Conservation (phyloP, 2,797 vertebrate species). For the Pygocentrus nattereri region DNA sequence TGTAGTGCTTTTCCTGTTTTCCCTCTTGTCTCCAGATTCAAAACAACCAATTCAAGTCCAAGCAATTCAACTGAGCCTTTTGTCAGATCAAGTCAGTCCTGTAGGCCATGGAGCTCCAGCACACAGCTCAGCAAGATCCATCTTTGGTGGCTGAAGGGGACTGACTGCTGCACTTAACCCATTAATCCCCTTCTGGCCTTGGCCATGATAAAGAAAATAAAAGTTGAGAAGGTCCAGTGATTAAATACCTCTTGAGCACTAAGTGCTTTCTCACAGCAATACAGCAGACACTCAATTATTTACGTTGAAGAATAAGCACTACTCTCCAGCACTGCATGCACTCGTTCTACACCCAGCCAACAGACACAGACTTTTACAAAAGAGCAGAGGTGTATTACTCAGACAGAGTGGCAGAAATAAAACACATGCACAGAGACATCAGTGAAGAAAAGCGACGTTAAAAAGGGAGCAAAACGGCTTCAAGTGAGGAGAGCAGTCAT, state of each 20-base stretch:
- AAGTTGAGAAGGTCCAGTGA: constrained; percentile 56
- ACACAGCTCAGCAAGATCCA: constrained; percentile 18
- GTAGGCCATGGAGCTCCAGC: background rate
- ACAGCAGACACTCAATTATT: constrained; percentile 62
- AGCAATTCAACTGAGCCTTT: background rate
- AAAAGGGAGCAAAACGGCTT: too few species aligned
- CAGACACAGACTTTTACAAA: constrained; percentile 27
- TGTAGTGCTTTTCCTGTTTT: background rate
- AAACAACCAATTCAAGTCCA: background rate
- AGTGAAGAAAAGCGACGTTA: background rate
- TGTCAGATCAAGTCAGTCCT: background rate
- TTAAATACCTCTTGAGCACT: constrained; percentile 65
- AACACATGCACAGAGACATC: background rate
- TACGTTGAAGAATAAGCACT: constrained; percentile 39
- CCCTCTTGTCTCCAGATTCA: background rate
- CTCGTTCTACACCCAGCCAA: constrained; percentile 32
- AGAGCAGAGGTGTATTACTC: background rate
- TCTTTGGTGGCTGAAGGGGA: background rate
- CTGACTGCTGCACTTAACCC: constrained; percentile 35
- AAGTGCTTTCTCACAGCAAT: constrained; percentile 63
- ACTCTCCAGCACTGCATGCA: constrained; percentile 22
- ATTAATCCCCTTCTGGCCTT: constrained; percentile 43
- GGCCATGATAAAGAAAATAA: constrained; percentile 25
- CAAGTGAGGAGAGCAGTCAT: too few species aligned
- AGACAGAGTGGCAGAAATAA: background rate